Conservation (phyloP, 2,888 invertebrate species). For the Hypolimnas misippus region DNA sequence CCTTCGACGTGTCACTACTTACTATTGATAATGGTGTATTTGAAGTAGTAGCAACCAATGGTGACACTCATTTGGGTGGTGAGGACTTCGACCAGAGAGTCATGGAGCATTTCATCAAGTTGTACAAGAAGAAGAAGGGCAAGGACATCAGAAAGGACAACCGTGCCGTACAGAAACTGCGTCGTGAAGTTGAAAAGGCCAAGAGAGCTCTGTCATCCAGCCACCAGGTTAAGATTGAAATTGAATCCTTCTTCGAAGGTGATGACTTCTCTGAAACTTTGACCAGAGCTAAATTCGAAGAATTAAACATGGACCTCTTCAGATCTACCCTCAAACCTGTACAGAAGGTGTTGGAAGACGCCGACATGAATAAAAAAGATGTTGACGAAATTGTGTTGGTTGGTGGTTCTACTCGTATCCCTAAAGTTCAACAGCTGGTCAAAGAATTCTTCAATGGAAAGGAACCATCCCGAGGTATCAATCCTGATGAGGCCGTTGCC, state of each 20-base stretch:
- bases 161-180: constrained; percentile 97
- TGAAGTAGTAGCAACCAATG: constrained; percentile 96
- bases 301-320: constrained; percentile 97
- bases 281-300: constrained; percentile 99
- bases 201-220: constrained; percentile 97
- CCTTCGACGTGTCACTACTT: constrained; percentile 98
- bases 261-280: constrained; percentile 99
- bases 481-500: constrained; percentile 99
- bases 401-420: constrained; percentile 99
- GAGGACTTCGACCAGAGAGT: constrained; percentile 99
- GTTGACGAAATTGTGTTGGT: constrained; percentile 99
- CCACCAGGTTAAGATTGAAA: constrained; percentile 98
- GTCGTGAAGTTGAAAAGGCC: constrained; percentile 98
- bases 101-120: constrained; percentile 99
- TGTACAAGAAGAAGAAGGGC: constrained; percentile 99
- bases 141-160: constrained; percentile 98
- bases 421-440: constrained; percentile 97
- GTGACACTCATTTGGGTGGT: constrained; percentile 99
- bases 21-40: constrained; percentile 99
- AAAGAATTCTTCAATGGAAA: constrained; percentile 98
- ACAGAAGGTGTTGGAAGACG: constrained; percentile 97
- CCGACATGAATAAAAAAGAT: constrained; percentile 99
- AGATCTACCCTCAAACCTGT: constrained; percentile 97
- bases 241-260: constrained; percentile 99
- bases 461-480: constrained; percentile 98